Percentiles rank a stretch among this genome's conserved stretches.
Conservation (phyloP, 2,113 vertebrate genomes). For the Pangasianodon gigas region DNA sequence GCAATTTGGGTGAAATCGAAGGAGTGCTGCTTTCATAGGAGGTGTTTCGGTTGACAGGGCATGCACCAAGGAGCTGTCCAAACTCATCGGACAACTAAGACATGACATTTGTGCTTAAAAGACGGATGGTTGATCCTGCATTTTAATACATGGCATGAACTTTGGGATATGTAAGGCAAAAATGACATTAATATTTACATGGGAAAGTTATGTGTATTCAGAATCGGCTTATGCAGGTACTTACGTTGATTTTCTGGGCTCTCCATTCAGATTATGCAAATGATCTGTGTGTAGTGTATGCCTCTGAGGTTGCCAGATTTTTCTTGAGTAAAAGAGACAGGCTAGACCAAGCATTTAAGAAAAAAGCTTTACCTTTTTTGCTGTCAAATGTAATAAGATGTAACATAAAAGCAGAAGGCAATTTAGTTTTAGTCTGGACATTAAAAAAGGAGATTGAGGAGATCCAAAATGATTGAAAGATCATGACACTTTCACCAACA, state of each 20-base stretch:
- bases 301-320: not conserved
- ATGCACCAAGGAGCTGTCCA: not conserved
- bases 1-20: slow-evolving; percentile 26
- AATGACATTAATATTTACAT: not conserved
- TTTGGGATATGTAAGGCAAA: not conserved
- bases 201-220: not conserved
- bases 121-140: not conserved
- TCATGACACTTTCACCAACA: not conserved
- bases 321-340: not conserved
- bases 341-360: not conserved
- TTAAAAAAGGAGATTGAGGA: not conserved
- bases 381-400: not conserved
- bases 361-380: not conserved
- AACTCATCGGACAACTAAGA: not conserved
- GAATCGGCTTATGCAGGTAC: not conserved
- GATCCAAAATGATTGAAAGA: not conserved
- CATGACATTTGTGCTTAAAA: not conserved
- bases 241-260: not conserved
- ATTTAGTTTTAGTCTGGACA: not conserved
- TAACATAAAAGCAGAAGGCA: not conserved
- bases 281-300: not conserved
- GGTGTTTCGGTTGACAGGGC: not conserved
- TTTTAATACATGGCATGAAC: not conserved
- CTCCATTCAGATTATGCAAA: not conserved
- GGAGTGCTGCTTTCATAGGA: not conserved